Percentiles rank a stretch among this genome's conserved stretches.
These are phyloP conservation scores for Diorhabda sublineata DNA, from an alignment of 1,140 invertebrate genomes.

Conservation along the genomic window DNA sequence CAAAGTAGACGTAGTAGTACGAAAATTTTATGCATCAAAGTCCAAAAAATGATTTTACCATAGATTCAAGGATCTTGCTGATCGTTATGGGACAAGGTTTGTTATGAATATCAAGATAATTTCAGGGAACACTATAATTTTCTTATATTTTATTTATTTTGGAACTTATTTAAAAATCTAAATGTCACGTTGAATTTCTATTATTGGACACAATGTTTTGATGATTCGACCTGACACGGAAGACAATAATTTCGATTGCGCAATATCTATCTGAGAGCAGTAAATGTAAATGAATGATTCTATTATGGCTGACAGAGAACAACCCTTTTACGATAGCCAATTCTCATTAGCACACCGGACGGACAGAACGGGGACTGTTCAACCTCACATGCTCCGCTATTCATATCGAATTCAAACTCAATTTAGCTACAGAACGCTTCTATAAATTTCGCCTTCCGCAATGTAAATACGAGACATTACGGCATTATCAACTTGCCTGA, in stretches of 20 bases:
- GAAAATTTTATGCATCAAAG: too few species aligned
- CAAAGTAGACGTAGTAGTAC: too few species aligned
- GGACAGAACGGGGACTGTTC: constrained; percentile 30
- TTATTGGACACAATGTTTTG: constrained; percentile 4
- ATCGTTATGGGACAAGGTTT: too few species aligned
- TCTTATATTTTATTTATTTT: too few species aligned
- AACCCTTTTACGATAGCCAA: constrained; percentile 39
- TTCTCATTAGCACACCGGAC: constrained; percentile 41
- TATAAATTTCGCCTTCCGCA: constrained; percentile 34
- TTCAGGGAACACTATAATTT: too few species aligned
- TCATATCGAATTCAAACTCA: constrained; percentile 41
- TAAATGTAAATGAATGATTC: constrained; percentile 27
- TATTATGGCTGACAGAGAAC: constrained; percentile 26
- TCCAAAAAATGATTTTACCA: too few species aligned
- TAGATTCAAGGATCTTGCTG: too few species aligned
- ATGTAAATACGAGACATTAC: constrained; percentile 24
- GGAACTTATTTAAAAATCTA: too few species aligned
- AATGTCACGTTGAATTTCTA: background rate
- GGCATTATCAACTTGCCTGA: constrained; percentile 16
- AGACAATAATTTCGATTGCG: constrained; percentile 12
- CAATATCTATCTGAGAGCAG: constrained; percentile 14
- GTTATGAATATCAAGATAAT: too few species aligned
- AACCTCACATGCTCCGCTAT: constrained; percentile 32
- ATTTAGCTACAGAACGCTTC: constrained; percentile 33
- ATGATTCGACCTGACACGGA: constrained; percentile 15